These are phyloP conservation scores for Fragum fragum DNA, from an alignment of 2,888 invertebrate genomes.

Conservation along the genomic window DNA sequence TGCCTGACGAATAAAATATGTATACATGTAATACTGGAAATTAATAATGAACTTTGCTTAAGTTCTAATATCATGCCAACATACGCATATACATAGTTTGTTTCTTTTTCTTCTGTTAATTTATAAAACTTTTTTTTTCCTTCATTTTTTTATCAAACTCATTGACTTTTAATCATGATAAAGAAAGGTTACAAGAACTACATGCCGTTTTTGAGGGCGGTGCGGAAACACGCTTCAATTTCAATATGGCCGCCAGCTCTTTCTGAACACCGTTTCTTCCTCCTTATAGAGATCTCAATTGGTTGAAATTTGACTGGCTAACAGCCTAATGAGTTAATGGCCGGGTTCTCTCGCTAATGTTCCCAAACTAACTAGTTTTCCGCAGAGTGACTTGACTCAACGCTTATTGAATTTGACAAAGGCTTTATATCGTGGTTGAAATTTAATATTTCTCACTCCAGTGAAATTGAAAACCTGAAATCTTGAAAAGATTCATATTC, in stretches of 20 bases:
- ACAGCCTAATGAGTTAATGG: slow-evolving; percentile 24
- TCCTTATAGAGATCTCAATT: slow-evolving; percentile 1
- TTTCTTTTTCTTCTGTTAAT: too few relatives aligned
- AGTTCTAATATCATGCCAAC: too few relatives aligned
- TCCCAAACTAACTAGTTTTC: slow-evolving; percentile 32
- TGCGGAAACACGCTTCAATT: slow-evolving; percentile 31
- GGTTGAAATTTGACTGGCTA: slow-evolving; percentile 17
- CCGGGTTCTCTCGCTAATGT: slow-evolving; percentile 25
- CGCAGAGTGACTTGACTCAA: slow-evolving; percentile 21
- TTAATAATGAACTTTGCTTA: too few relatives aligned
- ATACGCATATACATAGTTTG: too few relatives aligned
- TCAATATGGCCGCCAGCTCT: slow-evolving; percentile 26
- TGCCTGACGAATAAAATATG: too few relatives aligned
- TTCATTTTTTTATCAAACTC: too few relatives aligned
- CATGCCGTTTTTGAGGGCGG: slow-evolving; percentile 11
- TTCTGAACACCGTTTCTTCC: slow-evolving; percentile 1
- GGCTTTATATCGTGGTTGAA: slow-evolving; percentile 23
- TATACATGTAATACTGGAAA: too few relatives aligned
- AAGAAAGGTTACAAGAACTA: background rate
- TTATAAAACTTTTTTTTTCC: too few relatives aligned
- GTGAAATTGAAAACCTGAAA: slow-evolving; percentile 24
- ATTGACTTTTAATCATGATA: too few relatives aligned
- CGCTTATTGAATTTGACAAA: slow-evolving; percentile 27
- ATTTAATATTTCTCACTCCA: slow-evolving; percentile 25
- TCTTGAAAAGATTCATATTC: slow-evolving; percentile 14